Conservation (phyloP, 1,140 invertebrate species). For the Apocrypta bakeri region DNA sequence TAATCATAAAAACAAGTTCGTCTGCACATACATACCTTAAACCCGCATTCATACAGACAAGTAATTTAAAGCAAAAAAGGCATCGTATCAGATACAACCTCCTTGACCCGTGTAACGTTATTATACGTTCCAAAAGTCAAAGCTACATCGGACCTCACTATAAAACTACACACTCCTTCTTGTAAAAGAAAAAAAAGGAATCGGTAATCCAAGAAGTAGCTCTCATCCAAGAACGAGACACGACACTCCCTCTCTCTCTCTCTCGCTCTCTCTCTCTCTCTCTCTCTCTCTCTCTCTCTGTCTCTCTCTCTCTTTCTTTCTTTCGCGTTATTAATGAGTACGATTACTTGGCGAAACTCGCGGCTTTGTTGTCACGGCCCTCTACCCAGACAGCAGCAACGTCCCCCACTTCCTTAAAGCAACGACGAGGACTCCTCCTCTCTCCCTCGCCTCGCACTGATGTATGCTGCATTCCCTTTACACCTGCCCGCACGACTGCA, state of each 20-base stretch:
- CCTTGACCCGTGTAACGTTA: no score
- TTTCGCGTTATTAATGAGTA: slow-evolving; percentile 70
- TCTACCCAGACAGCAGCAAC: slow-evolving; percentile 37
- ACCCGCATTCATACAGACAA: no score
- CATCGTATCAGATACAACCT: no score
- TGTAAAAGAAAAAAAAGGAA: background rate
- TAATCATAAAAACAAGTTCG: no score
- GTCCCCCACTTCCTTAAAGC: slow-evolving; percentile 11
- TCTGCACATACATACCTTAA: no score
- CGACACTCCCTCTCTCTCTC: background rate
- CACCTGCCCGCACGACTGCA: slow-evolving; percentile 63
- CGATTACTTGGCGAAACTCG: slow-evolving; percentile 71
- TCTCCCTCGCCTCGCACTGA: background rate
- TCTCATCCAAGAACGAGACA: no score
- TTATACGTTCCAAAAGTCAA: no score
- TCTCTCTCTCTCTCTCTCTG: no score
- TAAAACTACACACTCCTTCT: background rate
- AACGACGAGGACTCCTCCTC: slow-evolving; percentile 1
- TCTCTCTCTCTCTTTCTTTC: no score
- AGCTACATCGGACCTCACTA: no score
- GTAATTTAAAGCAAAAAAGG: no score
- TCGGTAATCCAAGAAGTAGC: slow-evolving; percentile 2
- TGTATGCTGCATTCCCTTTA: slow-evolving; percentile 65
- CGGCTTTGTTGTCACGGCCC: slow-evolving; percentile 62
- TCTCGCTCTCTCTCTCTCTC: no score